Evolutionary conservation across 2,888 invertebrate genomes (phyloP).

Genomic region (Geophilus truncorum): DNA sequence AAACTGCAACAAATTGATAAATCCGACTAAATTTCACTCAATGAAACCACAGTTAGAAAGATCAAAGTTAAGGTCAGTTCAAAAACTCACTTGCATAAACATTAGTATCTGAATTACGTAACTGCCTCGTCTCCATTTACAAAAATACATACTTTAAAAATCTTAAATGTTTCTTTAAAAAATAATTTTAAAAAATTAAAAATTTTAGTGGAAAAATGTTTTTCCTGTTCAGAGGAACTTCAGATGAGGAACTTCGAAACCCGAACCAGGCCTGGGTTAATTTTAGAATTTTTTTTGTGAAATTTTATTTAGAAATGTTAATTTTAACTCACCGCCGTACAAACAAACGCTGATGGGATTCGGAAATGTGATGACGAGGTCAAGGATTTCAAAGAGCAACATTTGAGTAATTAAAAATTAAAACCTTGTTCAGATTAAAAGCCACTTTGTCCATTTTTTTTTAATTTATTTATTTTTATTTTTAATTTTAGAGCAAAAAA

Average conservation of each 20-base stretch:
- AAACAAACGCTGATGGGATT: neutral
- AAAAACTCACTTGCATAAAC: neutral
- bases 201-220: neutral
- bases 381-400: neutral
- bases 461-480: too few species aligned
- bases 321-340: neutral
- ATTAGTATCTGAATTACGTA: neutral
- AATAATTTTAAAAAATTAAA: neutral
- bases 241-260: neutral
- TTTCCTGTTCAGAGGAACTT: neutral
- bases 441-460: neutral
- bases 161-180: too few species aligned
- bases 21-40: neutral
- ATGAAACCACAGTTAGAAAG: neutral
- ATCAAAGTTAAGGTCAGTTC: constrained; percentile 7
- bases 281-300: neutral
- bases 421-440: neutral
- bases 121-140: neutral
- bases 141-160: too few species aligned
- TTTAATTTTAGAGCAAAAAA: too few species aligned
- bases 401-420: neutral
- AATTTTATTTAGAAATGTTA: neutral
- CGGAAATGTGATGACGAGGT: constrained; percentile 9
- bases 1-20: neutral
- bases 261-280: neutral